Conservation (phyloP, 2,888 invertebrate species). For the Parelbella ahira region DNA sequence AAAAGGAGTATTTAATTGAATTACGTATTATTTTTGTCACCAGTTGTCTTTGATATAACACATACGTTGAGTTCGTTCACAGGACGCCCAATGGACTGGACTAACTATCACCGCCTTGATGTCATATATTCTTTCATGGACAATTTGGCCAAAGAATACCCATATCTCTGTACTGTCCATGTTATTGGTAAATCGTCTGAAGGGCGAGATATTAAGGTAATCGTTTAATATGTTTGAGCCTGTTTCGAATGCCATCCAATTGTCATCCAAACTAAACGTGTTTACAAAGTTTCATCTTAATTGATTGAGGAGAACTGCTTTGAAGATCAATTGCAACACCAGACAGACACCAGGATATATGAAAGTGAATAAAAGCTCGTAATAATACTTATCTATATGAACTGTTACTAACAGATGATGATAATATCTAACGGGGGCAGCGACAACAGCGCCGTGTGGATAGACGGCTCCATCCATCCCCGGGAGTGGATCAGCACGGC, state of each 20-base stretch:
- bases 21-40: too few relatives aligned
- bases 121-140: slow-evolving; percentile 62
- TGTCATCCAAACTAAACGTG: too few relatives aligned
- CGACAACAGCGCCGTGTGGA: slow-evolving; percentile 84
- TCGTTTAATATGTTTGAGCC: too few relatives aligned
- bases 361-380: too few relatives aligned
- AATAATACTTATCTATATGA: too few relatives aligned
- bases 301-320: too few relatives aligned
- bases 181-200: slow-evolving; percentile 62
- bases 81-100: slow-evolving; percentile 60
- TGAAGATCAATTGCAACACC: too few relatives aligned
- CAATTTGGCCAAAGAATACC: slow-evolving; percentile 47
- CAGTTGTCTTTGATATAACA: too few relatives aligned
- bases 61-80: slow-evolving; percentile 14
- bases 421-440: slow-evolving; percentile 85
- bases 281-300: too few relatives aligned
- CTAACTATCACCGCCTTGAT: slow-evolving; percentile 56
- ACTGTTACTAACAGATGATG: slow-evolving; percentile 61
- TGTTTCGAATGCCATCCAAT: too few relatives aligned
- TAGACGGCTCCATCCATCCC: slow-evolving; percentile 91
- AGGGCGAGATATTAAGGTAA: slow-evolving; percentile 65
- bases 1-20: too few relatives aligned
- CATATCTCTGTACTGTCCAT: slow-evolving; percentile 53
- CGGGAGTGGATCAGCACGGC: slow-evolving; percentile 95
- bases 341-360: too few relatives aligned